Conservation (phyloP, 2,113 vertebrate species). For the Phalacrocorax pelagicus region DNA sequence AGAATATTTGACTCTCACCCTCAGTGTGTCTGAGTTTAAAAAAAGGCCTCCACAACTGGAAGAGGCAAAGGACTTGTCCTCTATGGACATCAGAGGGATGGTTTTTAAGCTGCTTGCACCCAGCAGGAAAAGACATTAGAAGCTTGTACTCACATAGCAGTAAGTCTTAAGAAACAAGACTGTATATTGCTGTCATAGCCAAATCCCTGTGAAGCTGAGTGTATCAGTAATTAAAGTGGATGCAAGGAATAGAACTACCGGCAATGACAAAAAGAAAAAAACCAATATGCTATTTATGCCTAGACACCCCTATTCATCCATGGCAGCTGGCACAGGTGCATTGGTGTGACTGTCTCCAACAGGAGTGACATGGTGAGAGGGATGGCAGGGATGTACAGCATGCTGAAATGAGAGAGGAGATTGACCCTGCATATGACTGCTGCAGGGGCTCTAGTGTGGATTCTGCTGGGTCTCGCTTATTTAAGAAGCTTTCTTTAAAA, state of each 20-base stretch:
- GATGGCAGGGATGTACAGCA: not conserved
- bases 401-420: not conserved
- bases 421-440: not conserved
- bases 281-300: not conserved
- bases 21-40: not conserved
- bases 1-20: not conserved
- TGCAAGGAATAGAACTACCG: not conserved
- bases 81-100: not conserved
- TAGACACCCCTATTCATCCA: not conserved
- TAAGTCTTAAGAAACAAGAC: not conserved
- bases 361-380: not conserved
- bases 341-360: not conserved
- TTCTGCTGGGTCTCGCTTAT: not conserved
- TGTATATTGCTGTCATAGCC: not conserved
- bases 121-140: not conserved
- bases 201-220: not conserved
- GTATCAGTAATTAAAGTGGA: not conserved
- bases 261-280: not conserved
- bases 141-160: not conserved
- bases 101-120: not conserved
- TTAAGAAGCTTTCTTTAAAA: not conserved
- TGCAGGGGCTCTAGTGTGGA: not conserved
- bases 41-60: not conserved
- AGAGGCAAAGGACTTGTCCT: not conserved
- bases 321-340: fast-evolving